Evolutionary conservation across 1,140 invertebrate species (phyloP), one percentile per base, ranked within the genome.

Genomic region (Capitella teleta): DNA sequence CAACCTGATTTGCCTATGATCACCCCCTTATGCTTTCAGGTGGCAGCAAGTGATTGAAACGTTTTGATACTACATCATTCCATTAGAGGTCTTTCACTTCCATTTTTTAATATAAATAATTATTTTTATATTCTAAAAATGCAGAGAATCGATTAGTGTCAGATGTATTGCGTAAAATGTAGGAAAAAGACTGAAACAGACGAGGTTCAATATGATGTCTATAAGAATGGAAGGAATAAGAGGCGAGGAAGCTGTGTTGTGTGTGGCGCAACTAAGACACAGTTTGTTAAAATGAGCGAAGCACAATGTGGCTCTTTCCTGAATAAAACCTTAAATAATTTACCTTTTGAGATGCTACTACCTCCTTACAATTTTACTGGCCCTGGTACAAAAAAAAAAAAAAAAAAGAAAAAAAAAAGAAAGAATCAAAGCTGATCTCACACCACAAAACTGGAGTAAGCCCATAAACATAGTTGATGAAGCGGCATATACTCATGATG

Each of bases 51-150:
- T 51, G 21, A 26, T 46, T 54, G 14, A 37, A 32, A 24, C 43
- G 5, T 18, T 47, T 46, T 30, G 26, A 10, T 12, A 40, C 12
- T 12, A 24, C 24, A 12, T 55, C 49, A 40, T 54, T 54, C 36
- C 52, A 54, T 32, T 25, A 51, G 28, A 51, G 42, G 32, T 52
- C 25, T 51, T 54, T 52, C 28, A 46, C 49, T 43, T 51, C 49
- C 49, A 51, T 52, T 43, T 52, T 54, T 52, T 28, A 48, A 21
- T 38, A n/a, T n/a, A n/a, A n/a, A n/a, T n/a, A n/a, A n/a, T n/a
- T n/a, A n/a, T n/a, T n/a, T n/a, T n/a, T n/a, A n/a, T n/a, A n/a
- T n/a, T n/a, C n/a, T n/a, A n/a, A n/a, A n/a, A n/a, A n/a, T n/a
- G n/a, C n/a, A n/a, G n/a, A n/a, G n/a, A n/a, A n/a, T n/a, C n/a